These are phyloP conservation scores for Halichoerus grypus DNA, from an alignment of 2,113 vertebrate genomes.

Conservation along the genomic window DNA sequence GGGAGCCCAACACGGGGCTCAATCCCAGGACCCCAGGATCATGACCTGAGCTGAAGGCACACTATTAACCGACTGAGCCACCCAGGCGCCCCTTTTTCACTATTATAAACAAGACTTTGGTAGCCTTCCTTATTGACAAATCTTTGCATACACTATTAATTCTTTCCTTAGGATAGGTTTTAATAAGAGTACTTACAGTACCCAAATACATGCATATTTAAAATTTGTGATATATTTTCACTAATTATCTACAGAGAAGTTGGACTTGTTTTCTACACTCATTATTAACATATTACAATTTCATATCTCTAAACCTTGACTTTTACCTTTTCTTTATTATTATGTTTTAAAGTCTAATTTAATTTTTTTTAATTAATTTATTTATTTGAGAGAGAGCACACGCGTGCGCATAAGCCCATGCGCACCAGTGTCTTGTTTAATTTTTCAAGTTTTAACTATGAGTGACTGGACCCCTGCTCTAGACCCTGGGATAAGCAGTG, in stretches of 20 bases:
- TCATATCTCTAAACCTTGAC: background rate
- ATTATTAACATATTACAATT: background rate
- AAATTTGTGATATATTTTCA: slow-evolving; percentile 6
- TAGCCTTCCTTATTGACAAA: background rate
- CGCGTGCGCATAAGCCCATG: no score
- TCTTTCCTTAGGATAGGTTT: background rate
- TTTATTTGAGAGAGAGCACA: no score
- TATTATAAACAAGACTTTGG: background rate
- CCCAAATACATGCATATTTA: background rate
- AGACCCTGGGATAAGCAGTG: background rate
- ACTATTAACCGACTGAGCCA: no score
- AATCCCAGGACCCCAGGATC: no score
- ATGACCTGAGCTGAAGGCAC: no score
- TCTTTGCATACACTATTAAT: background rate
- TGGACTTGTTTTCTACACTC: background rate
- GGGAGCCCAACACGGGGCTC: no score
- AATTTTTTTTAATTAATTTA: no score
- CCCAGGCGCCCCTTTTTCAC: background rate
- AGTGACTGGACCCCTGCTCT: background rate
- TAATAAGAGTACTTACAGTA: background rate
- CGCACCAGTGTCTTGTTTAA: background rate
- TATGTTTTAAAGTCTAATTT: background rate
- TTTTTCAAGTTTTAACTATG: background rate
- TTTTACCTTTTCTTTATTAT: background rate
- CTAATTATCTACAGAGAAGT: background rate